Percentiles rank a stretch among this genome's conserved stretches.
These are phyloP conservation scores for Cyanocitta stelleri DNA, from an alignment of 2,113 vertebrate species.

Conservation along the genomic window DNA sequence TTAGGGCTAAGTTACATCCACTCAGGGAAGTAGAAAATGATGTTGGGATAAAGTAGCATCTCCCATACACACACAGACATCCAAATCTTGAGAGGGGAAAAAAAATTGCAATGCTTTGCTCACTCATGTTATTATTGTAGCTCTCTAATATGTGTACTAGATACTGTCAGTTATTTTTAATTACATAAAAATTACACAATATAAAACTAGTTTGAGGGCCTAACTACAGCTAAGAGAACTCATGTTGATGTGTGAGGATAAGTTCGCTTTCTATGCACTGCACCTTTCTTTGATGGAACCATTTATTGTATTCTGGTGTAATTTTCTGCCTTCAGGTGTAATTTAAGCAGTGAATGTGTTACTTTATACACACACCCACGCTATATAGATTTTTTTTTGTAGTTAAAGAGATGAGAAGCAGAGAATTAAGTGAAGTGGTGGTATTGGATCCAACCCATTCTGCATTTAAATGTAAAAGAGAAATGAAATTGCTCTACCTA, in stretches of 20 bases:
- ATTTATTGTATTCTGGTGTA: not conserved
- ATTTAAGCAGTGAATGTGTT: not conserved
- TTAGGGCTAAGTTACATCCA: not conserved
- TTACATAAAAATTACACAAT: not conserved
- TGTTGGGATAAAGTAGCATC: not conserved
- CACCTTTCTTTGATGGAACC: not conserved
- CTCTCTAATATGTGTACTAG: not conserved
- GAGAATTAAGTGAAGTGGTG: not conserved
- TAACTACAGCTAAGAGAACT: not conserved
- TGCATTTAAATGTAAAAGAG: not conserved
- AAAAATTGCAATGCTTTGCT: rapidly evolving
- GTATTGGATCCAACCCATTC: not conserved
- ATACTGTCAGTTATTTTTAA: not conserved
- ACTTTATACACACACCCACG: not conserved
- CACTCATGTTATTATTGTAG: not conserved
- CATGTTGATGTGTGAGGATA: too few species aligned
- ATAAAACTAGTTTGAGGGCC: not conserved
- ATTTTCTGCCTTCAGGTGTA: not conserved
- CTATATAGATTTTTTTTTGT: not conserved
- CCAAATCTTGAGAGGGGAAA: not conserved
- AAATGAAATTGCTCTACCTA: not conserved
- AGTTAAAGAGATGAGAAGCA: not conserved
- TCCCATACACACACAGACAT: too few species aligned
- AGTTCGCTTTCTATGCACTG: not conserved
- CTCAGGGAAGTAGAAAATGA: not conserved